Conservation (phyloP, 2,888 invertebrate genomes). For the Habroteleia sp. region DNA sequence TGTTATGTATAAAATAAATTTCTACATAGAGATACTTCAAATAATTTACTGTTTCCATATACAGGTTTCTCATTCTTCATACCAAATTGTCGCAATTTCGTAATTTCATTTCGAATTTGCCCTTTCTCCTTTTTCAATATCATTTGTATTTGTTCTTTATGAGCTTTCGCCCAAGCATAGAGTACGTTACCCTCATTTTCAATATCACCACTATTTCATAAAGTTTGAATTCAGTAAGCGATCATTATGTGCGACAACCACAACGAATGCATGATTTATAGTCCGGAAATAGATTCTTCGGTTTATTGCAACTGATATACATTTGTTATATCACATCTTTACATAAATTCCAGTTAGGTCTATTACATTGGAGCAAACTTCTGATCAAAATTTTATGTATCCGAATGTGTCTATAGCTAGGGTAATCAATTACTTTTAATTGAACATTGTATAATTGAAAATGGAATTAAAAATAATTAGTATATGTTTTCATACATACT, state of each 20-base stretch:
- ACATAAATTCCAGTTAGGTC: not conserved
- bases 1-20: too few species aligned
- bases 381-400: too few species aligned
- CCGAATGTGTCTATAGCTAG: too few species aligned
- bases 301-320: not conserved
- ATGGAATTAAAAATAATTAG: too few species aligned
- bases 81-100: slow-evolving; percentile 6
- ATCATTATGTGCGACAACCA: slow-evolving; percentile 27
- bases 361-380: not conserved
- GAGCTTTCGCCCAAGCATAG: slow-evolving; percentile 4
- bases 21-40: too few species aligned
- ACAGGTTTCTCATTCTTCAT: slow-evolving; percentile 1
- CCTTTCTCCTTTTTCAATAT: slow-evolving; percentile 6
- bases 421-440: too few species aligned
- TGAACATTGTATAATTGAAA: too few species aligned
- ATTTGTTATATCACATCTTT: slow-evolving; percentile 8
- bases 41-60: too few species aligned
- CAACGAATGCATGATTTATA: slow-evolving; percentile 28
- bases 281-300: slow-evolving; percentile 7
- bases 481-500: too few species aligned
- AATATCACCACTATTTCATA: slow-evolving; percentile 36
- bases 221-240: slow-evolving; percentile 29
- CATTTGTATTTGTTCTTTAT: slow-evolving; percentile 26
- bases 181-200: slow-evolving; percentile 28
- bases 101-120: slow-evolving; percentile 14